Conservation (phyloP, 2,888 invertebrate genomes). For the Minunthozetes semirufus region DNA sequence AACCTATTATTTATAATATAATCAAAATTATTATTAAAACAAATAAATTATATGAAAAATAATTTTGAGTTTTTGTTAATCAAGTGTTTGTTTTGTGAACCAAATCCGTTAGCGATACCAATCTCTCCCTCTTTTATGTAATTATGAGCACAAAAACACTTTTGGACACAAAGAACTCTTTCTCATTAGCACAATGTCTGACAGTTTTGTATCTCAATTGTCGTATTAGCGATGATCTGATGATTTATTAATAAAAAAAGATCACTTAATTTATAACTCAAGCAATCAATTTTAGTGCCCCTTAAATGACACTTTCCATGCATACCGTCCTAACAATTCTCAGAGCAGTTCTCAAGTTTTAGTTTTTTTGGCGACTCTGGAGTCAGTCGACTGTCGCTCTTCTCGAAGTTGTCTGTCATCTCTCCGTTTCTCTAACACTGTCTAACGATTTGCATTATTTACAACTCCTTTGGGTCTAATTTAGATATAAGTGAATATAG, state of each 20-base stretch:
- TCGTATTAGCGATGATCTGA: background rate
- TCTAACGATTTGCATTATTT: constrained; percentile 26
- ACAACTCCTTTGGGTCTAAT: constrained; percentile 25
- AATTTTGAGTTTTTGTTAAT: background rate
- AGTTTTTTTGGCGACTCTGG: background rate
- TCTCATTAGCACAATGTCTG: background rate
- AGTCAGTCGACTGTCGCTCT: background rate
- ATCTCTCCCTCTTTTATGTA: background rate
- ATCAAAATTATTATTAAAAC: background rate
- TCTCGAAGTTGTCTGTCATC: background rate
- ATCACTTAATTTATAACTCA: background rate
- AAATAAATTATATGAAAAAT: background rate
- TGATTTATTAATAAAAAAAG: constrained; percentile 9
- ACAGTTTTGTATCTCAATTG: background rate
- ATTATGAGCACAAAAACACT: background rate
- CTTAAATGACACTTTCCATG: constrained; percentile 28
- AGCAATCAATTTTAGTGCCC: constrained; percentile 17
- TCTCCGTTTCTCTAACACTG: background rate
- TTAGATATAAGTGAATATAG: background rate
- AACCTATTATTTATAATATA: background rate
- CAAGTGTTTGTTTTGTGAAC: background rate
- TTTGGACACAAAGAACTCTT: background rate
- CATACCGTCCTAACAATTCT: background rate
- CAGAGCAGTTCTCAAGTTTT: background rate
- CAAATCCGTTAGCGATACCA: background rate